Evolutionary conservation across 1,140 invertebrate species (phyloP), one percentile per base, ranked within the genome.

Genomic region (Homalodisca vitripennis): DNA sequence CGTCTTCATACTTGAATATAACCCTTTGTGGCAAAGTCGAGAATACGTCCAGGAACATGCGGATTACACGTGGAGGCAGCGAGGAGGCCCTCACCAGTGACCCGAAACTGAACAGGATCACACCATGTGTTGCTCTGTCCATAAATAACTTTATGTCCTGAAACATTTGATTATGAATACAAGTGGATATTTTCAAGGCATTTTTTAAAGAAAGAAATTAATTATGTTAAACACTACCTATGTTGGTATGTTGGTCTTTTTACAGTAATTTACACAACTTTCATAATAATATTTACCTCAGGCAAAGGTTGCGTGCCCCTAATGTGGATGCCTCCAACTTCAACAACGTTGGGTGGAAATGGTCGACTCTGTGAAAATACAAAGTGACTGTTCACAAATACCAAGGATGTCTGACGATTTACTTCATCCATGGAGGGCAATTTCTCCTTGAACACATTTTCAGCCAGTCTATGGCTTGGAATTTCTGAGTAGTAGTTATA

Each of bases 291-390:
- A 51, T 22, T 51, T 3, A 86, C 85, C 66, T 82, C 72, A 13
- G 83, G 81, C 70, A 89, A 73, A 10, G 80, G 79, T 69, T 86
- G 84, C 0, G 84, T 73, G 68, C 85, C 76, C 14, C 20, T 34
- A 20, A 71, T 57, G 48, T 71, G 66, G 69, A 86, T 78, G 1
- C 88, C 88, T 31, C 86, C 87, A 31, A 90, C 78, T 79, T 90
- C 87, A 13, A 89, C 83, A 1, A 89, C 79, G 70, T 83, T 84
- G 0, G 88, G 84, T 0, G 85, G 81, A 57, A 84, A 76, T 14
- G 87, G 80, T 65, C 80, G 81, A 0, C 84, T 83, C 13, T 83
- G 81, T 66, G 83, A 84, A 3, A 88, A 26, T 27, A 46, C 70
- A n/a, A 74, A 73, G 66, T 79, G 77, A 22, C 76, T 74, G 68